Evolutionary conservation across 1,140 invertebrate species (phyloP), one percentile per base, ranked within the genome.

Genomic region (Bombus ignitus): DNA sequence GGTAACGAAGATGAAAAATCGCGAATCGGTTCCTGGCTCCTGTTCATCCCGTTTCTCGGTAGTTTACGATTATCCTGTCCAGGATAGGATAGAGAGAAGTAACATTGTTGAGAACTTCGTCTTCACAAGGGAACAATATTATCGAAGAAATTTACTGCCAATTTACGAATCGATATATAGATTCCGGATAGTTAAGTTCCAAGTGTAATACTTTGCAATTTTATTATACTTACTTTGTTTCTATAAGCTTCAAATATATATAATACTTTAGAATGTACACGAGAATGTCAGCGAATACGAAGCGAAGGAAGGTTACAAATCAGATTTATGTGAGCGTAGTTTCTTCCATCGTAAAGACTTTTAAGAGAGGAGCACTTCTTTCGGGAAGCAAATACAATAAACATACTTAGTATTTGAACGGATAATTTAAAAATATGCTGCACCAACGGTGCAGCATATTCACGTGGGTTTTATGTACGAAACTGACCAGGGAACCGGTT

Each of bases 1-100:
- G 44, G 44, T 76, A 89, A 83, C 85, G 72, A 89, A 72, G 84
- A 87, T 42, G 88, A 89, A 87, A 89, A 89, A 89, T 53, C 77
- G 73, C 77, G 59, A 77, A 87, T 90, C 79, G 71, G 62, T 71
- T 79, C 62, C 59, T 81, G 37, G 73, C 72, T 77, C 35, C 88
- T 44, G 75, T 90, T 68, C 44, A 42, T 74, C 72, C 73, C 65
- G 82, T 66, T 86, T 28, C 57, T 12, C 59, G 70, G 4, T 25
- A 35, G n/a, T 74, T 39, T 62, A n/a, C 37, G 57, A 32, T 39
- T 57, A 22, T 62, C 28, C 9, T 77, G 13, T 22, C 6, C 25
- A 3, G 10, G 10, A 0, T 65, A 39, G 75, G 75, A 28, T 13
- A 78, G 57, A 12, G 57, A 78, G 22, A 42, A n/a, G 28, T 15